Conservation (phyloP, 2,888 invertebrate genomes). For the Griposia aprilina region DNA sequence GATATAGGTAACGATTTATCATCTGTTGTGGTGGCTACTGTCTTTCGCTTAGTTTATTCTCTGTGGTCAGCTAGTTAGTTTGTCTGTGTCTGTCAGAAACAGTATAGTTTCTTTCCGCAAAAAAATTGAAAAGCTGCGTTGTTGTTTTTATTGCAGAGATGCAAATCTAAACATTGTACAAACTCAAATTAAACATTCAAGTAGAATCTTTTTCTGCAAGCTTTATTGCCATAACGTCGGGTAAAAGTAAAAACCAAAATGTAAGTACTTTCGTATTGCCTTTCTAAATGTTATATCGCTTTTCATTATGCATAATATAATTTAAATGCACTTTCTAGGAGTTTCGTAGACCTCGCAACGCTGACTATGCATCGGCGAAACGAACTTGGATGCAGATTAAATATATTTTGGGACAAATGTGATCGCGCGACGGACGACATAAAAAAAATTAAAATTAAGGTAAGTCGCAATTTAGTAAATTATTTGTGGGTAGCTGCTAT, state of each 20-base stretch:
- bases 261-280: conserved; percentile 67
- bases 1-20: neutral
- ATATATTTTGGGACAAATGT: conserved; percentile 81
- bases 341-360: conserved; percentile 84
- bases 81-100: neutral
- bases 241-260: conserved; percentile 57
- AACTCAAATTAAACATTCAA: conserved; percentile 2
- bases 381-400: conserved; percentile 83
- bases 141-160: conserved; percentile 8
- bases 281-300: conserved; percentile 62
- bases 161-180: conserved; percentile 3
- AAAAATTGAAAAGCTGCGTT: conserved; percentile 12
- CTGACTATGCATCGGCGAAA: conserved; percentile 83
- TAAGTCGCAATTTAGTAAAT: conserved; percentile 63
- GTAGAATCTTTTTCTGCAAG: neutral
- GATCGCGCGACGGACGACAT: conserved; percentile 81
- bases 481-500: conserved; percentile 12
- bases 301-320: conserved; percentile 36
- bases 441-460: conserved; percentile 82
- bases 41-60: neutral
- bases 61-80: conserved; percentile 9
- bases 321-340: conserved; percentile 75
- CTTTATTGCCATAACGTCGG: neutral
- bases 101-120: neutral
- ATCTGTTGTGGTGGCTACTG: neutral